Base-by-base conservation (phyloP, 2,113 vertebrate genomes). In the Ciconia maguari region DNA sequence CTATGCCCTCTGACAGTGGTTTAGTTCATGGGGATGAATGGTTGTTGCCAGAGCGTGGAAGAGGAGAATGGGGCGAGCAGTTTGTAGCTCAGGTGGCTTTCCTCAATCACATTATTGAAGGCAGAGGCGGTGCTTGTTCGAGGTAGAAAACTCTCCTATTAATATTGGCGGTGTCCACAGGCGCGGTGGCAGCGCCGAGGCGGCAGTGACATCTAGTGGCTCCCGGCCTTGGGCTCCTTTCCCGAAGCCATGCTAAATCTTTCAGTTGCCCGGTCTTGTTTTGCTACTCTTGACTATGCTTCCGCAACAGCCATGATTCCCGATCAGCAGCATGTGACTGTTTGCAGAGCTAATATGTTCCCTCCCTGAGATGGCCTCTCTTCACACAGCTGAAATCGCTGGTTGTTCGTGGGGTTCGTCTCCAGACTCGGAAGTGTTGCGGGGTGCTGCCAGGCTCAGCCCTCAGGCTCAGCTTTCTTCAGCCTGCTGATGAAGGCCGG, bases 121-220 rank as follows among this genome's bases (percentile, higher is more conserved):
- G 68, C n/a, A 1, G 69, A 54, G 91, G 32, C 29, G 7, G 84
- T 49, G 85, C 57, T 80, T 8, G 4, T 38, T 34, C 3, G 10
- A 22, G 87, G 55, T 12, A 11, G 51, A 1, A 7, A 13, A 15
- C 48, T 46, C 42, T 49, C 16, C 81, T 38, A 1, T 26, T 15
- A 5, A 12, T 22, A 70, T 21, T 21, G 76, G 61, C 21, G 17
- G 38, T 13, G 8, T 4, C 69, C 91, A 1, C 55, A 34, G 77
- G 54, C 26, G 4, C 46, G 14, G 89, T 44, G 87, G 77, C 86
- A 96, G 94, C 6, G 34, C 90, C 48, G 87, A 55, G 74, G 19
- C 88, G 74, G 95, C 84, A 96, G 95, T 95, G 97, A 96, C 97
- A 98, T 93, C 97, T 98, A 97, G 97, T 93, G 97, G 97, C 87